Percentiles rank a stretch among this genome's conserved stretches.
Conservation (phyloP, 2,888 invertebrate species). For the Scotopteryx bipunctaria region DNA sequence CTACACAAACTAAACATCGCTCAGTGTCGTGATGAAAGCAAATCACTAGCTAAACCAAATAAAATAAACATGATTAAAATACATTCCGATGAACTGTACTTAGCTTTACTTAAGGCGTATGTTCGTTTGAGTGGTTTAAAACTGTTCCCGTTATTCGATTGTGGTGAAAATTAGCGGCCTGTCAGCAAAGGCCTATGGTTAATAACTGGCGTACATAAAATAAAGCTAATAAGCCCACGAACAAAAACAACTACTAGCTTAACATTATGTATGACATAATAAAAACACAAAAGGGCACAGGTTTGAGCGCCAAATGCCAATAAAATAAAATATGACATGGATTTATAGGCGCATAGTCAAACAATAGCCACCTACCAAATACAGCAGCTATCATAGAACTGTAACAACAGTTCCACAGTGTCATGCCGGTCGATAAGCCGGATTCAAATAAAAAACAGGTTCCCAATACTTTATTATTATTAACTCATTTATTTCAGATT, state of each 20-base stretch:
- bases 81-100: slow-evolving; percentile 20
- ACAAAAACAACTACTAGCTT: no score
- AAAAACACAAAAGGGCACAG: slow-evolving; percentile 28
- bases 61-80: slow-evolving; percentile 3
- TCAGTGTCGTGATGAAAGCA: slow-evolving; percentile 22
- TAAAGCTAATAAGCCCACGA: no score
- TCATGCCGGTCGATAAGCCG: slow-evolving; percentile 33
- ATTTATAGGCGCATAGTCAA: slow-evolving; percentile 24
- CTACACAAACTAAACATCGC: slow-evolving; percentile 23
- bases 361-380: slow-evolving; percentile 29
- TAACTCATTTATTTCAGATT: no score
- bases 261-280: slow-evolving; percentile 6
- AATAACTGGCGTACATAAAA: neutral
- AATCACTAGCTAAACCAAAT: slow-evolving; percentile 13
- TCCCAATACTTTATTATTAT: neutral
- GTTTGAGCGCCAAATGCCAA: slow-evolving; percentile 11
- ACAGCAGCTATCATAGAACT: slow-evolving; percentile 25
- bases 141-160: neutral
- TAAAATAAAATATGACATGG: slow-evolving; percentile 24
- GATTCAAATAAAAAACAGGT: slow-evolving; percentile 8
- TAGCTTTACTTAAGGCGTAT: neutral
- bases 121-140: neutral
- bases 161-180: neutral
- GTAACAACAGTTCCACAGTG: slow-evolving; percentile 32
- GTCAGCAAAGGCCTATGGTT: neutral